These are phyloP conservation scores for Parnassius glacialis DNA, from an alignment of 2,888 invertebrate genomes.

Conservation along the genomic window DNA sequence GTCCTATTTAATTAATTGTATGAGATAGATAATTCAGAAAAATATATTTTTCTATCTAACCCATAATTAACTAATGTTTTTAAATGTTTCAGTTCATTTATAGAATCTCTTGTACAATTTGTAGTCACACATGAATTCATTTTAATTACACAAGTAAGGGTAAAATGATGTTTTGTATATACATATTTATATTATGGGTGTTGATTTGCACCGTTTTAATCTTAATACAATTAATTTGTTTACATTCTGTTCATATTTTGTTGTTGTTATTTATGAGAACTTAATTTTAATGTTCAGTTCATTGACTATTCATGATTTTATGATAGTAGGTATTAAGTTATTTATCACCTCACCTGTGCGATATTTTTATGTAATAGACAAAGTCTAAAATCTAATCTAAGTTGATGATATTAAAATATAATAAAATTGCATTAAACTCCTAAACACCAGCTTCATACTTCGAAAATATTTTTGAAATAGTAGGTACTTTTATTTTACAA, in stretches of 20 bases:
- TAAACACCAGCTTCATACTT: slow-evolving; percentile 2
- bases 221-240: slow-evolving; percentile 20
- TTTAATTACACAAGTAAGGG: slow-evolving; percentile 5
- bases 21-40: slow-evolving; percentile 5
- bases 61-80: slow-evolving; percentile 6
- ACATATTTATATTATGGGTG: slow-evolving; percentile 7
- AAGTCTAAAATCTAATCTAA: slow-evolving; percentile 26
- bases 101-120: slow-evolving; percentile 14
- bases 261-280: slow-evolving; percentile 60
- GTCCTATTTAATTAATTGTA: background rate
- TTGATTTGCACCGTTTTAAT: slow-evolving; percentile 16
- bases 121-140: slow-evolving; percentile 6
- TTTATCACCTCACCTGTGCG: slow-evolving; percentile 30
- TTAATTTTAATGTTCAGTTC: slow-evolving; percentile 41
- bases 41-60: slow-evolving; percentile 18
- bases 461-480: background rate
- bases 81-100: background rate
- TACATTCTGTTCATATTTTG: slow-evolving; percentile 38
- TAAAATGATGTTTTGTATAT: slow-evolving; percentile 6
- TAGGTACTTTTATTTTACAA: slow-evolving; percentile 24
- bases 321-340: slow-evolving; percentile 29
- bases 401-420: slow-evolving; percentile 22
- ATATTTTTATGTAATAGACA: slow-evolving; percentile 28
- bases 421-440: slow-evolving; percentile 27
- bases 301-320: slow-evolving; percentile 33